Percentiles rank a stretch among this genome's conserved stretches.
These are phyloP conservation scores for Muntiacus muntjak DNA, from an alignment of 2,113 vertebrate species.

Conservation along the genomic window DNA sequence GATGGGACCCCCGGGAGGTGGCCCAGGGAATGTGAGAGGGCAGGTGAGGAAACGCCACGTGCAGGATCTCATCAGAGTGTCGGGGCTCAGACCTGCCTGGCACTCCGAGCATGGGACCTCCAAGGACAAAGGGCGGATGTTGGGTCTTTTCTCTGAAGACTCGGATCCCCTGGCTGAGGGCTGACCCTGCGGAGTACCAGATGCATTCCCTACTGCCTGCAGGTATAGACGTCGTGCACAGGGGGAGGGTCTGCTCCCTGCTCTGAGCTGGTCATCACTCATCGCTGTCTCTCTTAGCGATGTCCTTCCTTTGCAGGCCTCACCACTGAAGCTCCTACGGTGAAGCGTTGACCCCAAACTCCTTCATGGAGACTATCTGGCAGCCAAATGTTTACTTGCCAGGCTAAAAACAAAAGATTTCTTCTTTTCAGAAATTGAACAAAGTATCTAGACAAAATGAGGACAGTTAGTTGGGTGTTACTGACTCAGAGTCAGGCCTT, in stretches of 20 bases:
- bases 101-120: rapidly evolving
- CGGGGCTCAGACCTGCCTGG: rapidly evolving
- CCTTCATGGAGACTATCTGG: neutral
- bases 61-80: neutral
- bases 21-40: neutral
- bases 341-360: neutral
- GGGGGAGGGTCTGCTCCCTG: neutral
- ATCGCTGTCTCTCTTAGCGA: rapidly evolving
- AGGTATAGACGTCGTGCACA: rapidly evolving
- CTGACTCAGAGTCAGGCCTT: neutral
- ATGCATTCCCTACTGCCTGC: too few species aligned
- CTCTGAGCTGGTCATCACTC: neutral
- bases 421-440: constrained; percentile 4
- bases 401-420: constrained; percentile 14
- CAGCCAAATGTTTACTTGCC: neutral
- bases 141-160: neutral
- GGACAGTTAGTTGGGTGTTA: neutral
- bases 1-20: neutral
- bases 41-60: neutral
- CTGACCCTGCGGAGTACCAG: rapidly evolving
- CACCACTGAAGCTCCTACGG: neutral
- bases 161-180: rapidly evolving
- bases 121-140: rapidly evolving
- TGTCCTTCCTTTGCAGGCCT: neutral
- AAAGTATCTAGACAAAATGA: constrained; percentile 21